Base-by-base conservation (phyloP, 2,113 vertebrate species). In the Myxocyprinus asiaticus region DNA sequence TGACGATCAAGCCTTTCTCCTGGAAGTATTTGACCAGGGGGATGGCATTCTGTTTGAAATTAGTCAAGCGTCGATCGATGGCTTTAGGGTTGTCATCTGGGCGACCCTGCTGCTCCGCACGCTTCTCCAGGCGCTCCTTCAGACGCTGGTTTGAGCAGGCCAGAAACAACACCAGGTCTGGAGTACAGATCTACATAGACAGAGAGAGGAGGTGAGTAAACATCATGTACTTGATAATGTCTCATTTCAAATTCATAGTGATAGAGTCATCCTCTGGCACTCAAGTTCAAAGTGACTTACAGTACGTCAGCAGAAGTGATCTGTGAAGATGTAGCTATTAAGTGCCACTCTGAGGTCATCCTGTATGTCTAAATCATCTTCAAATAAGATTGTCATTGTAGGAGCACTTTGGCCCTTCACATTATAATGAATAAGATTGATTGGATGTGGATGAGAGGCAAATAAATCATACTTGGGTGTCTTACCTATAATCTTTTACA, bases 21-120 rank as follows among this genome's bases (percentile, higher is more conserved):
- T 98, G 98, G 92, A 99, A 99, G 89, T 98, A 98, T 84, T 97
- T 97, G 82, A 98, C 95, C 91, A 99, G 70, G 0, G 98, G 95
- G 14, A 96, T 90, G 0, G 95, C 92, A 10, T 99, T 99, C 86
- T 99, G 98, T 80, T 98, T 98, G 91, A 99, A 99, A 90, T 98
- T 98, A 88, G 94, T 94, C 4, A 99, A 88, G 64, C 98, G 89
- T 69, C 98, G 93, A 50, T 99, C 96, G 4, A 96, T 98, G 63
- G 98, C 98, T 90, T 97, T 98, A 78, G 97, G 92, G 85, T 99
- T 99, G 90, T 99, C 97, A 3, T 99, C 98, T 0, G 98, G 98
- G 9, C 98, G 91, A 0, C 98, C 98, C 77, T 99, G 97, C 81
- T 96, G 97, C 79, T 97, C 96, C 0, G 96, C 96, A 0, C 97